Evolutionary conservation across 2,888 invertebrate species (phyloP).

Genomic region (Apoda limacodes): DNA sequence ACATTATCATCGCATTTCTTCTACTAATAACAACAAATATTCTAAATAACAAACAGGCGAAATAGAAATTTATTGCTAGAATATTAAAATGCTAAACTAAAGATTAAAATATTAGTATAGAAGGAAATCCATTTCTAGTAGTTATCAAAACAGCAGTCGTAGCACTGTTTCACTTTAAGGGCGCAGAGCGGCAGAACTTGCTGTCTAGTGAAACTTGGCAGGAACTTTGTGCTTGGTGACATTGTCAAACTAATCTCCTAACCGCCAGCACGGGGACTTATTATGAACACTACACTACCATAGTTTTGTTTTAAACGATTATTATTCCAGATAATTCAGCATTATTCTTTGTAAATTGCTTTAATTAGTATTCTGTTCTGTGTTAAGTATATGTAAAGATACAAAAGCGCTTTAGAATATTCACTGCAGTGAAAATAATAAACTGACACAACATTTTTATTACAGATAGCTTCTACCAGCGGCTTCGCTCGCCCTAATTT

Average conservation of each 20-base stretch:
- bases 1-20: no score
- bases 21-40: no score
- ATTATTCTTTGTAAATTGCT: neutral
- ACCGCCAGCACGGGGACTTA: conserved; percentile 37
- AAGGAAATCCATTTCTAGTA: conserved; percentile 45
- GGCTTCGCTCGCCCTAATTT: no score
- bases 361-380: neutral
- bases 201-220: conserved; percentile 47
- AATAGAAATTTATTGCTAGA: neutral
- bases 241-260: conserved; percentile 64
- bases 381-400: no score
- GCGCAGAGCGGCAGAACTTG: conserved; percentile 47
- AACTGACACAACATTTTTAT: no score
- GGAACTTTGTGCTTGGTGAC: conserved; percentile 55
- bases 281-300: conserved; percentile 32
- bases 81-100: no score
- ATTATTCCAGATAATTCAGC: conserved; percentile 8
- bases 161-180: conserved; percentile 66
- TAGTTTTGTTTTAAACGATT: conserved; percentile 20
- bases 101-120: no score
- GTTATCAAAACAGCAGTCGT: conserved; percentile 61
- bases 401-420: no score
- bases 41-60: no score
- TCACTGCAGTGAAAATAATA: no score
- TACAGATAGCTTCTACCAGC: no score